Evolutionary conservation across 2,888 invertebrate genomes (phyloP).

Genomic region (Meiosimyza decipiens): DNA sequence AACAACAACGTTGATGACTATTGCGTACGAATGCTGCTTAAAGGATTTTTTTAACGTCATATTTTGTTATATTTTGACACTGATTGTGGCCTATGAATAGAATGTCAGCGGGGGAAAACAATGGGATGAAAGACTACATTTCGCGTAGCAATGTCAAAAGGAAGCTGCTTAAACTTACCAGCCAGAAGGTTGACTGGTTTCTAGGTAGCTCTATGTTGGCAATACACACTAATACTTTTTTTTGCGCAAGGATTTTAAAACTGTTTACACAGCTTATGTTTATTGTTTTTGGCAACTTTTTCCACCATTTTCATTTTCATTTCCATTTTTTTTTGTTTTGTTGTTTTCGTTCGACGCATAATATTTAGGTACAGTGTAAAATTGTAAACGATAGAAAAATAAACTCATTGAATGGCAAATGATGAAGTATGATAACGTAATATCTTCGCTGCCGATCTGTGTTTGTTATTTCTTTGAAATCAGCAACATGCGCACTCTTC

Average conservation of each 20-base stretch:
- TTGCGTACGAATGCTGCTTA: not conserved
- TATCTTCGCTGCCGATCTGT: no score
- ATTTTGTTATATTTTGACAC: constrained; percentile 29
- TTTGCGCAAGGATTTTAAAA: constrained; percentile 11
- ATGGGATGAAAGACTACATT: not conserved
- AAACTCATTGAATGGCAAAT: constrained; percentile 22
- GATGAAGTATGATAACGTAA: not conserved
- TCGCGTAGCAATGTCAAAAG: not conserved
- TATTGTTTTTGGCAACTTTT: not conserved
- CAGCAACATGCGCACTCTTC: not conserved
- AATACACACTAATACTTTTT: not conserved
- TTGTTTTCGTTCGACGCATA: not conserved
- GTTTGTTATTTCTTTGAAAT: no score
- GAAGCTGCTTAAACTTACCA: not conserved
- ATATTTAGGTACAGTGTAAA: not conserved
- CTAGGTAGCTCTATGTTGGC: constrained; percentile 3
- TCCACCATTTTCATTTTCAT: not conserved
- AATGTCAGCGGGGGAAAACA: not conserved
- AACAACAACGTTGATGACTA: not conserved
- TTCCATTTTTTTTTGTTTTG: not conserved
- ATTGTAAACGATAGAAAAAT: constrained; percentile 26
- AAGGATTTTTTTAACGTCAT: constrained; percentile 22
- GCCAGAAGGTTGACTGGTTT: not conserved
- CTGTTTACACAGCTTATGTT: constrained; percentile 15
- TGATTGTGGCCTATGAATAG: constrained; percentile 20